These are phyloP conservation scores for Myripristis murdjan DNA, from an alignment of 2,797 vertebrate species.

Conservation along the genomic window DNA sequence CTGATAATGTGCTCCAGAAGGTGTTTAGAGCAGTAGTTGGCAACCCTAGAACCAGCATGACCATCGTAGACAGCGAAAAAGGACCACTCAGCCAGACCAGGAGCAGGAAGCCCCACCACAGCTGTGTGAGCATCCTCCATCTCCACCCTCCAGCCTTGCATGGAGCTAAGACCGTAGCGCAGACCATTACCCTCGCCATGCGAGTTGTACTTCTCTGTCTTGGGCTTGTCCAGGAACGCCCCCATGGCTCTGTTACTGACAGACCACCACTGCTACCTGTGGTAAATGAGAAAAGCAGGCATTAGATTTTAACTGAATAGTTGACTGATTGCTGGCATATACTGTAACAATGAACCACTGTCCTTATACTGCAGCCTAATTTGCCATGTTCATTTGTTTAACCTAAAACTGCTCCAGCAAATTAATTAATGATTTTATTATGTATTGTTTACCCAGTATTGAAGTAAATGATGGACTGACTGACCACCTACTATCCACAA, in stretches of 20 bases:
- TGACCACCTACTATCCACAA: background rate
- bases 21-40: conserved; percentile 97
- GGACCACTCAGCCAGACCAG: conserved; percentile 95
- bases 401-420: too few relatives aligned
- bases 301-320: background rate
- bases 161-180: conserved; percentile 96
- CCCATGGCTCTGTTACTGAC: conserved; percentile 91
- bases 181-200: conserved; percentile 95
- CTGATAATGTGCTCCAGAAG: conserved; percentile 96
- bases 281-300: conserved; percentile 30
- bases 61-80: conserved; percentile 99
- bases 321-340: too few relatives aligned
- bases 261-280: conserved; percentile 80
- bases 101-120: conserved; percentile 92
- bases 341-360: too few relatives aligned
- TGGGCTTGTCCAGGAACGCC: conserved; percentile 99
- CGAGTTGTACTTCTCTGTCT: conserved; percentile 97
- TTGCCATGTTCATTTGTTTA: too few relatives aligned
- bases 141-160: conserved; percentile 99
- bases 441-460: too few relatives aligned
- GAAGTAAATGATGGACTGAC: background rate
- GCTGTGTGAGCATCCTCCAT: conserved; percentile 99
- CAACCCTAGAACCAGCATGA: conserved; percentile 96
- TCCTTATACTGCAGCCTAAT: too few relatives aligned
- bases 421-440: too few relatives aligned